These are phyloP conservation scores for Oryzias dopingdopingensis DNA, from an alignment of 2,797 vertebrate species.

Conservation along the genomic window DNA sequence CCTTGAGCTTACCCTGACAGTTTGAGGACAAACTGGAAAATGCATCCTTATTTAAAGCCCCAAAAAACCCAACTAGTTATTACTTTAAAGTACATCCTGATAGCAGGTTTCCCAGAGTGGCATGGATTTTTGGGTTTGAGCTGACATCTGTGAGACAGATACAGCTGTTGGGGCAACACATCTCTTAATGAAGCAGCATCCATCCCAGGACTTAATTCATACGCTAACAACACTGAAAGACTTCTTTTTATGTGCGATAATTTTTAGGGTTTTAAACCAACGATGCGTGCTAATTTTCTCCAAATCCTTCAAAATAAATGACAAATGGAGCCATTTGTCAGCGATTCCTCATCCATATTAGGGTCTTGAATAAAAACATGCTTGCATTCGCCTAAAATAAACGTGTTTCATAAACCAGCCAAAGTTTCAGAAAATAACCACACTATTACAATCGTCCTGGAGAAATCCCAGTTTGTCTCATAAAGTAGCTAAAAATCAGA, in stretches of 20 bases:
- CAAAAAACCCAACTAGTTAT: not conserved
- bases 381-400: no score
- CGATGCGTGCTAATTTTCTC: not conserved
- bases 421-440: no score
- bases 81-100: slow-evolving; percentile 1
- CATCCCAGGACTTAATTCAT: not conserved
- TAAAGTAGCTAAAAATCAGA: not conserved
- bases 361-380: not conserved
- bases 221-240: not conserved
- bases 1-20: slow-evolving; percentile 15
- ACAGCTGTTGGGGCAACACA: slow-evolving; percentile 8
- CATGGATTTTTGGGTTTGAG: slow-evolving; percentile 11
- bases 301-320: not conserved
- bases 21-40: slow-evolving; percentile 22
- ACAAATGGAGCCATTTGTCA: not conserved
- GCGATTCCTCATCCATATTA: not conserved
- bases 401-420: no score
- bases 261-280: slow-evolving; percentile 2
- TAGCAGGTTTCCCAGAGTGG: slow-evolving; percentile 7
- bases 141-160: slow-evolving; percentile 21
- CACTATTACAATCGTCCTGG: no score
- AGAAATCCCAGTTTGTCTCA: no score
- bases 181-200: slow-evolving; percentile 4
- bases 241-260: not conserved
- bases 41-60: not conserved